Base-by-base conservation (phyloP, 2,888 invertebrate genomes). In the Eilema depressum region DNA sequence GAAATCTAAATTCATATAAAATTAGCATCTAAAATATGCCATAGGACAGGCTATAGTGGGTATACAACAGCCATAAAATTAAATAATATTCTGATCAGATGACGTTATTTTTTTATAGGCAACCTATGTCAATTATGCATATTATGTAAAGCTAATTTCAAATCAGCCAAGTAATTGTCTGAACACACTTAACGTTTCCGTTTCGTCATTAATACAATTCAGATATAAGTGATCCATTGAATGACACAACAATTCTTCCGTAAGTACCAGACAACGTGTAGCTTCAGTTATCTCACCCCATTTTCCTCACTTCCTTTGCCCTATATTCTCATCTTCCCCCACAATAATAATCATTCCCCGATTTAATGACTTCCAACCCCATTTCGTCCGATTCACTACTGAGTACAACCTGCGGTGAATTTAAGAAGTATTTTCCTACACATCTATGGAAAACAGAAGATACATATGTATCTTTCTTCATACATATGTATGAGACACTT, bases 401-500 rank as follows among this genome's bases (percentile, higher is more conserved):
- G 25, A 61, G 11, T 26, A 25, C 33, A 53, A 66, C 59, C 62
- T 37, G 3, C 33, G 30, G 62, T 33, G 64, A 69, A 68, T 68
- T 66, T 56, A 30, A 63, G 53, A 63, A 68, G n/a, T 65, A 65
- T 62, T 82, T 73, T 76, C 82, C 75, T 82, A 80, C 75, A 74
- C 72, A 75, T 71, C 67, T 70, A 79, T 77, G 75, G 69, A 64
- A 62, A 68, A 66, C 60, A 68, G 59, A 41, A 69, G 71, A 75
- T 79, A 75, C 74, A 79, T 79, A 79, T 79, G 79, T 61, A 68
- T 68, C 26, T 66, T n/a, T 23, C 20, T 33, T 53, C 63, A 73
- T 83, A 80, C 83, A 86, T 86, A 86, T 86, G 84, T 81, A 86
- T 86, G 85, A 79, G 74, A 70, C 75, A 73, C 74, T 78, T 75